Evolutionary conservation across 2,888 invertebrate species (phyloP), one percentile per base, ranked within the genome.

Genomic region (Euplagia quadripunctaria): DNA sequence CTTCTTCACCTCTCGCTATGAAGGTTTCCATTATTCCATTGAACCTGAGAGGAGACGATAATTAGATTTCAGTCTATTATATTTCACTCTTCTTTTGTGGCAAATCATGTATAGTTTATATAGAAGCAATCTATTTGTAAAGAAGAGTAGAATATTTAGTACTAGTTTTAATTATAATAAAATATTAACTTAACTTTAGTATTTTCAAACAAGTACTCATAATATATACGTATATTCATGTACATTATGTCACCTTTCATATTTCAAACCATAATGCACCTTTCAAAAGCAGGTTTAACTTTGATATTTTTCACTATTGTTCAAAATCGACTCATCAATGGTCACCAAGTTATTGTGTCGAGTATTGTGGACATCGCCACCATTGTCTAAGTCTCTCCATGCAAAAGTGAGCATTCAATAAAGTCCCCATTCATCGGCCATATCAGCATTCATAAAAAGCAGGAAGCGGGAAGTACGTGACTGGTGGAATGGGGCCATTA

Each of bases 391-490:
- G 11, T 70, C 84, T 85, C 82, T 78, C 83, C 85, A 83, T 85
- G 88, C 89, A 87, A 88, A 88, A 90, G 86, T 85, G 78, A 84
- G 80, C 83, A 89, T 90, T 89, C 88, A 88, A 84, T 84, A 82
- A 84, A 84, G 86, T 84, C 81, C 80, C 82, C 82, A 88, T 86
- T 85, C 86, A 85, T 80, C 73, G 81, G 73, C 69, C 81, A 80
- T 85, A 88, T 87, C 86, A 85, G 87, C 87, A 90, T 91, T 90
- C 89, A 89, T 88, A 83, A 86, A 83, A 89, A 86, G 87, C 91
- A 90, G 94, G 94, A 94, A 94, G 89, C 87, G 88, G 93, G 92
- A 93, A 93, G 89, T 93, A 92, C 94, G 93, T 94, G 93, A 88
- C 90, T 85, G 80, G 82, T 76, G 79, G 79, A 85, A 87, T 85